A percentile compares a stretch with the other conserved stretches of the same genome.
Evolutionary conservation across 53 echinoderm and acorn worm genomes (phyloP).

Genomic region (Stichopus horrens): DNA sequence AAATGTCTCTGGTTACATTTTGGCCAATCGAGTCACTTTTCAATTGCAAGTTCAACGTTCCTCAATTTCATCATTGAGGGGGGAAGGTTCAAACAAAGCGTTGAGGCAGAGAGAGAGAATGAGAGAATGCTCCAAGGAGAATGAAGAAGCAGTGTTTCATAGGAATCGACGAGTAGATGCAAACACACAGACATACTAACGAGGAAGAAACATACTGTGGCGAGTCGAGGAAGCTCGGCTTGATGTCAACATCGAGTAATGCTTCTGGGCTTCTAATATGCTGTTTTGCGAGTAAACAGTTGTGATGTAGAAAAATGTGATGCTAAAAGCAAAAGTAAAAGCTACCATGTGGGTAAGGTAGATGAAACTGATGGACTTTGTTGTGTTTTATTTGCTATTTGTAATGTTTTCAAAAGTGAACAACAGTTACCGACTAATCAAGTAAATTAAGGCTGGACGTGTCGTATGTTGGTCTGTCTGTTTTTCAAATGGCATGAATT

Average conservation of each 20-base stretch:
- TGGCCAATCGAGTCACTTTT: constrained; percentile 31
- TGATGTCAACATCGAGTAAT: neutral
- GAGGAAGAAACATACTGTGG: no score
- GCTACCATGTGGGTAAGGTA: neutral
- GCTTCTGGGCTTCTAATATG: neutral
- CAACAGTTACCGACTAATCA: no score
- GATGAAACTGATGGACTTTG: neutral
- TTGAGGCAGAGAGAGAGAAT: neutral
- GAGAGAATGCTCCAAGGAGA: neutral
- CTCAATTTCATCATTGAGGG: neutral
- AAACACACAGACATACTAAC: no score
- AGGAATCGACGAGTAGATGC: no score
- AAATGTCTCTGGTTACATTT: constrained; percentile 10
- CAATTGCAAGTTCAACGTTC: constrained; percentile 7
- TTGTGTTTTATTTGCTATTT: neutral
- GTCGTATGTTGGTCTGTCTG: no score
- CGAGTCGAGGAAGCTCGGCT: neutral
- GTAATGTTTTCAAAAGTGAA: neutral
- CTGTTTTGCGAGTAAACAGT: constrained; percentile 2
- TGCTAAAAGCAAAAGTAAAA: neutral
- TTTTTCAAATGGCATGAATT: no score
- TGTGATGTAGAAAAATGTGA: neutral
- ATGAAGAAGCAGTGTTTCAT: no score
- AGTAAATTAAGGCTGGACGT: no score
- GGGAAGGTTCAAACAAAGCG: neutral